Percentiles rank a stretch among this genome's conserved stretches.
phyloP scores from a whole-genome alignment of 2,888 invertebrate genomes.

The Epicampocera succincta region DNA sequence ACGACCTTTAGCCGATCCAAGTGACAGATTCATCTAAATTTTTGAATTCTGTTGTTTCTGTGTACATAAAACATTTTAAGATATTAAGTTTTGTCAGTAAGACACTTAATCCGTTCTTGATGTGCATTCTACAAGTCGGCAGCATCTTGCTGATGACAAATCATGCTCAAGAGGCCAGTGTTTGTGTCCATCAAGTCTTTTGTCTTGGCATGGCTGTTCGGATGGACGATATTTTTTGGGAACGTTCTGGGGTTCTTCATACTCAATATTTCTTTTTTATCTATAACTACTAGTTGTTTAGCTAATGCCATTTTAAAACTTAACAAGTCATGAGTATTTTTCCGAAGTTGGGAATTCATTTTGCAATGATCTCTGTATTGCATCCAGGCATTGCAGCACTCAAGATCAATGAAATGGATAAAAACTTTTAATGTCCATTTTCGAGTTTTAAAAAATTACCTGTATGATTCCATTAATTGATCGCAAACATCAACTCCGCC shows the following conservation, averaged over 20 bases:
- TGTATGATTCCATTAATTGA: constrained; percentile 49
- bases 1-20: constrained; percentile 34
- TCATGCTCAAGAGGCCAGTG: constrained; percentile 52
- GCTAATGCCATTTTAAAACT: constrained; percentile 53
- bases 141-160: constrained; percentile 57
- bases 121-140: constrained; percentile 35
- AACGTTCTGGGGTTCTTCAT: constrained; percentile 34
- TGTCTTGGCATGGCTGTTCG: constrained; percentile 50
- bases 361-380: constrained; percentile 51
- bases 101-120: constrained; percentile 12
- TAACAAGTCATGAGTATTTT: constrained; percentile 47
- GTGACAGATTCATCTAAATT: constrained; percentile 24
- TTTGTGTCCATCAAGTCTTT: constrained; percentile 54
- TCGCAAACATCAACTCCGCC: constrained; percentile 61
- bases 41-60: constrained; percentile 28
- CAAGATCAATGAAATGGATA: constrained; percentile 56
- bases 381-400: constrained; percentile 49
- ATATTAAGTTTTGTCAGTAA: constrained; percentile 19
- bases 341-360: constrained; percentile 42
- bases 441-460: constrained; percentile 54
- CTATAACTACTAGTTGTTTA: constrained; percentile 41
- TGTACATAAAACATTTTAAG: constrained; percentile 60
- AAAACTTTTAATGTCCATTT: constrained; percentile 57
- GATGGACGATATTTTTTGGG: constrained; percentile 49
- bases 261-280: constrained; percentile 40